Evolutionary conservation across 2,888 invertebrate genomes (phyloP).

Genomic region (Alviniconcha strummeri): DNA sequence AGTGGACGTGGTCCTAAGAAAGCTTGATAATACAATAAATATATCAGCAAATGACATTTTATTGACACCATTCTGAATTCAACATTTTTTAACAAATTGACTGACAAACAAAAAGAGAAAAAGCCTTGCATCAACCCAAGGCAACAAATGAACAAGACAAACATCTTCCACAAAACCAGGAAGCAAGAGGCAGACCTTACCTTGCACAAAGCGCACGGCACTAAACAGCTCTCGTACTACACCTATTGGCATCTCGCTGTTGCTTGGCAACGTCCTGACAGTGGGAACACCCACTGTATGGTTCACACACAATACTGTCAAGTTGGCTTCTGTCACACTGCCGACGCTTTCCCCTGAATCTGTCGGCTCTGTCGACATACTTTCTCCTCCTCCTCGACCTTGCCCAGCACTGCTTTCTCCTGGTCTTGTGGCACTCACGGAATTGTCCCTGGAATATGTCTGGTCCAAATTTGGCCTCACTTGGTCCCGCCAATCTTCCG

Average conservation of each 20-base stretch:
- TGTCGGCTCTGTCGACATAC: not conserved
- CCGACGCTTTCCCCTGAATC: not conserved
- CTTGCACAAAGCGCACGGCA: conserved; percentile 66
- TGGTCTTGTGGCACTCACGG: conserved; percentile 12
- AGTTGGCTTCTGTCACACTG: conserved; percentile 37
- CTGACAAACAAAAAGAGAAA: not conserved
- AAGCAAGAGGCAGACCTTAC: conserved; percentile 50
- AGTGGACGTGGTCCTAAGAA: too few relatives aligned
- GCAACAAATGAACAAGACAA: too few relatives aligned
- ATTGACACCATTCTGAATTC: too few relatives aligned
- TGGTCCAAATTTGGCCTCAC: not conserved
- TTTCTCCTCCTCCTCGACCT: not conserved
- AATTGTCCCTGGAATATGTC: conserved; percentile 5
- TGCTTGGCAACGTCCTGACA: conserved; percentile 1
- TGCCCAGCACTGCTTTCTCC: not conserved
- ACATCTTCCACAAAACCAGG: too few relatives aligned
- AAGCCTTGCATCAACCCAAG: too few relatives aligned
- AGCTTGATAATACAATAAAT: too few relatives aligned
- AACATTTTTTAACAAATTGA: too few relatives aligned
- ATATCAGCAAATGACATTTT: too few relatives aligned
- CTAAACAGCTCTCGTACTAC: conserved; percentile 70
- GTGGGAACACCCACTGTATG: conserved; percentile 36
- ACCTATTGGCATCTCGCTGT: conserved; percentile 53
- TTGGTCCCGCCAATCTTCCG: not conserved
- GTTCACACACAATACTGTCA: conserved; percentile 48